Base-by-base conservation (phyloP, 2,113 vertebrate genomes). In the Thymallus thymallus region DNA sequence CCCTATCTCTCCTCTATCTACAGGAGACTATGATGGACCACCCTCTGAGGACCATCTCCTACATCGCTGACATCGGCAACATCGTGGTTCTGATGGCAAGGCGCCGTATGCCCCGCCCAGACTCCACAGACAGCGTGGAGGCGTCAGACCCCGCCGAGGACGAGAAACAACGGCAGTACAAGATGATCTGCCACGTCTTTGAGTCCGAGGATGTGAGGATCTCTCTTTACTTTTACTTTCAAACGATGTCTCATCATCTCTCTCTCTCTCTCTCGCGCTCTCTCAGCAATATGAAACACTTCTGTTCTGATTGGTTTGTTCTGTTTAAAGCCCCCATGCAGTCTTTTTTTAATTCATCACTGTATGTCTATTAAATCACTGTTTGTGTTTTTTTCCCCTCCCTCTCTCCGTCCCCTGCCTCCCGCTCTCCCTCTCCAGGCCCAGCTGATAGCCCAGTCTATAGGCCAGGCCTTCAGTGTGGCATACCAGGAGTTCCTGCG, bases 181-280 rank as follows among this genome's bases (percentile, higher is more conserved):
- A 97, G 93, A 99, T 99, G 97, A 96, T 97, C 87, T 99, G 97
- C 87, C 96, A 99, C 4, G 96, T 99, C 70, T 99, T 99, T 82
- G 97, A 99, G 86, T 98, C 98, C 56, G 97, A 99, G 81, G 97
- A 99, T 56, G 97, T 99, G 93, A 96, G 97, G 20, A 16, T 35
- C 26, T 1, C 9, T 56, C 24, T 71, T 20, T 71, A 20, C 63
- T 46, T 60, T 61, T 24, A n/a, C 1, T 23, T 20, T 32, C 51
- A 60, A 24, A 58, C 12, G 23, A n/a, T 69, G 51, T 32, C 62
- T 62, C n/a, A 9, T 13, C 6, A 20, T 48, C 45, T 45, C 20
- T 58, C 29, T 24, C 22, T 61, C 26, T 29, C 22, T 68, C 7
- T 18, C 12, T 23, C 20, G 14, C 67, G 9, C 22, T 48, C 41